A percentile compares a stretch with the other conserved stretches of the same genome.
phyloP scores from a whole-genome alignment of 2,888 invertebrate species.

The Nomada ruficornis region DNA sequence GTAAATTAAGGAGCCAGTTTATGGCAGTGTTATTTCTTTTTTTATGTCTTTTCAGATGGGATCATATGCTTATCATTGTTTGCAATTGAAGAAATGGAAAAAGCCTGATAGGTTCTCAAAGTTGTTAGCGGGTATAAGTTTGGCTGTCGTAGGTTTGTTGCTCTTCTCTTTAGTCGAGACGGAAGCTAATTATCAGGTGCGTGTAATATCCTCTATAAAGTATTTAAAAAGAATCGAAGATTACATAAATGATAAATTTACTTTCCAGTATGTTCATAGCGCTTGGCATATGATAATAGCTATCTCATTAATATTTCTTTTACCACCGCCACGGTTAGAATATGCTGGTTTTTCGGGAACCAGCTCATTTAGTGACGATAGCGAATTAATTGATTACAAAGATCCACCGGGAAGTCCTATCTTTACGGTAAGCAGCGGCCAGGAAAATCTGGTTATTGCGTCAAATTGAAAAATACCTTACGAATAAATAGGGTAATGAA shows the following conservation, averaged over 20 bases:
- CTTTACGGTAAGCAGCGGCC: constrained; percentile 69
- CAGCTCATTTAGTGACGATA: constrained; percentile 58
- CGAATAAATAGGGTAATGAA: constrained; percentile 33
- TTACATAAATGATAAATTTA: constrained; percentile 10
- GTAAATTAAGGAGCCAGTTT: constrained; percentile 37
- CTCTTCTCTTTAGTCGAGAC: constrained; percentile 87
- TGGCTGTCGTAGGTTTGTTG: constrained; percentile 85
- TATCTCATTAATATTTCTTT: constrained; percentile 85
- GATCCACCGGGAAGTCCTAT: constrained; percentile 73
- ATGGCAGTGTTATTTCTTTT: constrained; percentile 9
- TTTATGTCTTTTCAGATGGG: constrained; percentile 69
- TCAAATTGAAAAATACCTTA: constrained; percentile 61
- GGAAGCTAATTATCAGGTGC: constrained; percentile 86
- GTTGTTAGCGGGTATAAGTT: constrained; percentile 84
- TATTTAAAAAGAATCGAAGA: not conserved
- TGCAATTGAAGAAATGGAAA: constrained; percentile 70
- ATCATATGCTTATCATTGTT: constrained; percentile 72
- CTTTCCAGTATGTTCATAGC: constrained; percentile 86
- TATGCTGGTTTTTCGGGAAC: constrained; percentile 59
- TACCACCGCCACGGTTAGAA: constrained; percentile 82
- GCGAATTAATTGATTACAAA: constrained; percentile 74
- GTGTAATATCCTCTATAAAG: constrained; percentile 35
- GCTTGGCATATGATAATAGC: constrained; percentile 87
- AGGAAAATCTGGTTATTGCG: constrained; percentile 63
- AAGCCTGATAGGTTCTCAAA: constrained; percentile 73